Conservation (phyloP, 2,888 invertebrate species). For the Oegoconia quadripuncta region DNA sequence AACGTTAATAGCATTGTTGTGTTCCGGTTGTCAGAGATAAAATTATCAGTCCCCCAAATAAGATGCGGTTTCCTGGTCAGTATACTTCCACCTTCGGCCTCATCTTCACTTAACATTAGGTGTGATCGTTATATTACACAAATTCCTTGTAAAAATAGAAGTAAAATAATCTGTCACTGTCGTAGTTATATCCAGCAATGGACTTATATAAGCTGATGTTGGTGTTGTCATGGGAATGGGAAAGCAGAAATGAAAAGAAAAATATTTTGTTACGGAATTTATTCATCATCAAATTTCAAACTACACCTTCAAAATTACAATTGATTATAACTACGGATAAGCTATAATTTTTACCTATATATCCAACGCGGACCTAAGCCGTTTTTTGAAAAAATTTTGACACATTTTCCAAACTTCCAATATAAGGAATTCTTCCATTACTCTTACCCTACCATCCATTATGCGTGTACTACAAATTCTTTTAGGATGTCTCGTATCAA, state of each 20-base stretch:
- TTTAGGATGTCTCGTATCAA: constrained; percentile 13
- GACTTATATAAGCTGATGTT: too few species aligned
- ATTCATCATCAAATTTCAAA: constrained; percentile 75
- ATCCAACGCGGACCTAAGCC: constrained; percentile 56
- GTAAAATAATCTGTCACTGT: too few species aligned
- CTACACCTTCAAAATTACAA: constrained; percentile 77
- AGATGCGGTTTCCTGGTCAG: too few species aligned
- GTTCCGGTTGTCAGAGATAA: too few species aligned
- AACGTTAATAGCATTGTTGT: too few species aligned
- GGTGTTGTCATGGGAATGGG: too few species aligned
- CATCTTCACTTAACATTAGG: too few species aligned
- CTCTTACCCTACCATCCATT: constrained; percentile 28
- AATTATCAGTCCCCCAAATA: too few species aligned
- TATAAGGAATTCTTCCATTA: constrained; percentile 40
- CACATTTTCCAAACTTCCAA: constrained; percentile 68
- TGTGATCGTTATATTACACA: too few species aligned
- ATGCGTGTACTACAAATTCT: constrained; percentile 59
- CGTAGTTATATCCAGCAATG: too few species aligned
- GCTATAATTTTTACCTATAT: constrained; percentile 72
- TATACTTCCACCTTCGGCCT: too few species aligned
- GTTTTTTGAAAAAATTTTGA: constrained; percentile 66
- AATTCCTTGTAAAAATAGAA: too few species aligned
- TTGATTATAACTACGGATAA: constrained; percentile 76
- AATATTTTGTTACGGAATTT: constrained; percentile 59
- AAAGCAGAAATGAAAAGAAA: constrained; percentile 7